Conservation (phyloP, 1,140 invertebrate species). For the Drosophila ercepeae region DNA sequence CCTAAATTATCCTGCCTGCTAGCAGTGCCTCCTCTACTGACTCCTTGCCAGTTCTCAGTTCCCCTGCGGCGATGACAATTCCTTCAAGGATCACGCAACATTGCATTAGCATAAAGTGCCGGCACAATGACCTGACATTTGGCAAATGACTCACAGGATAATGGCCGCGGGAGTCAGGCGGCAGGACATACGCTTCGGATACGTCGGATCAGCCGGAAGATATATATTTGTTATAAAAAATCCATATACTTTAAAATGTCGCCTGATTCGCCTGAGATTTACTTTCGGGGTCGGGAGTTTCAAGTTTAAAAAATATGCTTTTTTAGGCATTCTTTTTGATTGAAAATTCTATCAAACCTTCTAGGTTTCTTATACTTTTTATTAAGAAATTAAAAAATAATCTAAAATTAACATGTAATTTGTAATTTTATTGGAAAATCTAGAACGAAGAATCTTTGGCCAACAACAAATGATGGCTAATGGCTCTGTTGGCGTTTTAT, state of each 20-base stretch:
- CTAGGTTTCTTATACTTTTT: too few relatives aligned
- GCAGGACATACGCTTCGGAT: not conserved
- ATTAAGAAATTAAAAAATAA: too few relatives aligned
- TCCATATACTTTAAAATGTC: constrained; percentile 5
- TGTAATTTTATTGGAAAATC: not conserved
- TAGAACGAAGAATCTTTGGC: not conserved
- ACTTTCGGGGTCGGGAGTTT: too few relatives aligned
- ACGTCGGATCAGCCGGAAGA: not conserved
- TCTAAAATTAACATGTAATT: not conserved
- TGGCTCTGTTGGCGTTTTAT: not conserved
- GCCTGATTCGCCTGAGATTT: not conserved
- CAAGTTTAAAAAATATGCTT: too few relatives aligned
- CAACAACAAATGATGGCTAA: not conserved
- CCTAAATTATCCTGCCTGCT: not conserved
- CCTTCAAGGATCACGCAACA: constrained; percentile 58
- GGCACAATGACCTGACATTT: constrained; percentile 49
- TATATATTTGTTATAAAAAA: not conserved
- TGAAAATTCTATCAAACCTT: too few relatives aligned
- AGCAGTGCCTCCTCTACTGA: not conserved
- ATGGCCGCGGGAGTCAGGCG: constrained; percentile 5
- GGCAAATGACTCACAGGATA: constrained; percentile 36
- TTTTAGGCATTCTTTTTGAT: too few relatives aligned
- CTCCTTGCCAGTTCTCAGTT: not conserved
- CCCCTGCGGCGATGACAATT: constrained; percentile 44
- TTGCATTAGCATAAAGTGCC: constrained; percentile 61